A percentile compares a stretch with the other conserved stretches of the same genome.
phyloP scores from a whole-genome alignment of 2,888 invertebrate species.

The Zonitis immaculata region DNA sequence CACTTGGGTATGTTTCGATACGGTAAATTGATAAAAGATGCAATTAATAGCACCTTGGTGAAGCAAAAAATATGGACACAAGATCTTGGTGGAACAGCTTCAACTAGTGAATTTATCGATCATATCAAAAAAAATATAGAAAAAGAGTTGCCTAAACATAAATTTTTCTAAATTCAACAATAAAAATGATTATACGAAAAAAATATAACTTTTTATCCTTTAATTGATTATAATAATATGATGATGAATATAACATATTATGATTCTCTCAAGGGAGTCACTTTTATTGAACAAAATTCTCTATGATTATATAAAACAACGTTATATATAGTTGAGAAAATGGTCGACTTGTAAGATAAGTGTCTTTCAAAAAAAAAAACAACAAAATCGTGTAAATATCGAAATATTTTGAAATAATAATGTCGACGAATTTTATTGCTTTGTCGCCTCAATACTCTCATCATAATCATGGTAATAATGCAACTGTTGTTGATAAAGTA shows the following conservation, averaged over 20 bases:
- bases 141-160: slow-evolving; percentile 3
- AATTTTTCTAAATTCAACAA: not conserved
- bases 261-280: slow-evolving; percentile 21
- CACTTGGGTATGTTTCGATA: slow-evolving; percentile 27
- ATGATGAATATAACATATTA: no score
- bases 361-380: not conserved
- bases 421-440: slow-evolving; percentile 50
- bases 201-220: no score
- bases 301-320: slow-evolving; percentile 24
- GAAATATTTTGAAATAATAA: slow-evolving; percentile 1
- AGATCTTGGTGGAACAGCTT: slow-evolving; percentile 31
- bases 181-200: no score
- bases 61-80: slow-evolving; percentile 29
- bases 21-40: slow-evolving; percentile 28
- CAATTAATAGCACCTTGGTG: slow-evolving; percentile 30
- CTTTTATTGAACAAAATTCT: slow-evolving; percentile 24
- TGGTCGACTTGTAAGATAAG: not conserved
- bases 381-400: not conserved
- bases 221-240: slow-evolving; percentile 18
- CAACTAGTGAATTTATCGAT: slow-evolving; percentile 28
- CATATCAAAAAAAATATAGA: slow-evolving; percentile 11
- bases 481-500: slow-evolving; percentile 80
- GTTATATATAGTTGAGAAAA: slow-evolving; percentile 11
- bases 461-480: slow-evolving; percentile 52
- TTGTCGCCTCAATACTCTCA: slow-evolving; percentile 47